Base-by-base conservation (phyloP, 2,888 invertebrate species). In the Bursaphelenchus okinawaensis region DNA sequence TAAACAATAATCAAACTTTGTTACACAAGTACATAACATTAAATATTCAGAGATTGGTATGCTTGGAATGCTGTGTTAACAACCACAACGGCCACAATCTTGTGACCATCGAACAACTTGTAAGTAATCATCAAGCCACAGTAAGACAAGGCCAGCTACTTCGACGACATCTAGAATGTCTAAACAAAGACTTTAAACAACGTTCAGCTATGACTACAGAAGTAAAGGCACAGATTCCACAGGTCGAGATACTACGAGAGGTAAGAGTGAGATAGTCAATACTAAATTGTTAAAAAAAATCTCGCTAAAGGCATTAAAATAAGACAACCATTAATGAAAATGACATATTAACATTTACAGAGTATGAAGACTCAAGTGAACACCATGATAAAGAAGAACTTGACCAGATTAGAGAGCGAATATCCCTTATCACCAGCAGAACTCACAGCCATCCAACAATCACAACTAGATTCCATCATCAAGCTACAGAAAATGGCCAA, bases 11-110 rank as follows among this genome's bases (percentile, higher is more conserved):
- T 16, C 19, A 40, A 16, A 40, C 19, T 40, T 40, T 40, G 16
- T 40, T 12, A 16, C 19, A 40, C 16, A 67, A 62, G 28, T 20
- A 8, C 22, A 40, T 40, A 40, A 40, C 40, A 40, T 40, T 16
- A 40, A 3, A 40, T 4, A 40, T 65, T 67, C 28, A 65, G 68
- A 55, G 56, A n/a, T 54, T 68, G 12, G 51, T 67, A 9, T 79
- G 79, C 60, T 67, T 79, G 55, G 79, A 79, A 62, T 79, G 79
- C 63, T 79, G 79, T 62, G 79, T 79, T 4, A 76, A 79, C 55
- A 54, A 63, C 7, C 79, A 79, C 69, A 80, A 79, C 64, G 78
- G 78, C 4, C 79, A 79, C 62, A 67, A 67, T 22, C 68, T 79
- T 8, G 55, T 69, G n/a, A 67, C 76, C 8, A 62, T 75, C 27